Evolutionary conservation across 2,113 vertebrate species (phyloP).

Genomic region (Brachyhypopomus gauderio): DNA sequence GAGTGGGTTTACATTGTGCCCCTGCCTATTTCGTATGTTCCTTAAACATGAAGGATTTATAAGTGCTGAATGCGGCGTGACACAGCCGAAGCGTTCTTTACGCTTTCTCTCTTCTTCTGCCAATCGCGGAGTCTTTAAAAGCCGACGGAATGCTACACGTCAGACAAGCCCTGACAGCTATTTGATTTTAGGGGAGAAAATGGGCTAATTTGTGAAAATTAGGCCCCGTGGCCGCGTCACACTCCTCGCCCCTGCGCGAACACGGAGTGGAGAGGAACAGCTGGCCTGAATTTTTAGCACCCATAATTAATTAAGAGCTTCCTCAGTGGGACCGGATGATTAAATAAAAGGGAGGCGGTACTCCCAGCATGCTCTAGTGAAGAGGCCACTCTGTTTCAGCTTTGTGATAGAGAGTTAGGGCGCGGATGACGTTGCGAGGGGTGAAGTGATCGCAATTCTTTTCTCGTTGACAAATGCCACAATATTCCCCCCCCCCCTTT

Average conservation of each 20-base stretch:
- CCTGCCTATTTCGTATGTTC: slow-evolving; percentile 66
- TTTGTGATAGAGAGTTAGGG: slow-evolving; percentile 62
- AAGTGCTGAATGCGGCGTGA: slow-evolving; percentile 49
- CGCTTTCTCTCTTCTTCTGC: neutral
- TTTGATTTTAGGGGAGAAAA: slow-evolving; percentile 54
- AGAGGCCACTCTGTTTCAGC: slow-evolving; percentile 71
- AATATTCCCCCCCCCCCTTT: slow-evolving; percentile 60
- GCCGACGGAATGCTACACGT: slow-evolving; percentile 52
- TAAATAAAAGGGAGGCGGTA: slow-evolving; percentile 78
- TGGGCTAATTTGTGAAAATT: slow-evolving; percentile 64
- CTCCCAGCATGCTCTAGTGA: slow-evolving; percentile 71
- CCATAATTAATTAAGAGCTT: slow-evolving; percentile 84
- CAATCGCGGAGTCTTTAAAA: slow-evolving; percentile 43
- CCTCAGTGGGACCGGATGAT: slow-evolving; percentile 80
- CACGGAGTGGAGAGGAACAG: slow-evolving; percentile 73
- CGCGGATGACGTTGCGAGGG: slow-evolving; percentile 9
- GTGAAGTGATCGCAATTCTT: slow-evolving; percentile 66
- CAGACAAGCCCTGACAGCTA: slow-evolving; percentile 67
- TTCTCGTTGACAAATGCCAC: slow-evolving; percentile 68
- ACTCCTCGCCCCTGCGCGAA: slow-evolving; percentile 56
- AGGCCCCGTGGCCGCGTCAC: slow-evolving; percentile 62
- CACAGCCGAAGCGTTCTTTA: too few species aligned
- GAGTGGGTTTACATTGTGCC: slow-evolving; percentile 64
- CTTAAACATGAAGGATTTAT: slow-evolving; percentile 63
- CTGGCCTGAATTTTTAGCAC: slow-evolving; percentile 83